phyloP scores from a whole-genome alignment of 2,113 vertebrate genomes.

The Shinisaurus crocodilurus region DNA sequence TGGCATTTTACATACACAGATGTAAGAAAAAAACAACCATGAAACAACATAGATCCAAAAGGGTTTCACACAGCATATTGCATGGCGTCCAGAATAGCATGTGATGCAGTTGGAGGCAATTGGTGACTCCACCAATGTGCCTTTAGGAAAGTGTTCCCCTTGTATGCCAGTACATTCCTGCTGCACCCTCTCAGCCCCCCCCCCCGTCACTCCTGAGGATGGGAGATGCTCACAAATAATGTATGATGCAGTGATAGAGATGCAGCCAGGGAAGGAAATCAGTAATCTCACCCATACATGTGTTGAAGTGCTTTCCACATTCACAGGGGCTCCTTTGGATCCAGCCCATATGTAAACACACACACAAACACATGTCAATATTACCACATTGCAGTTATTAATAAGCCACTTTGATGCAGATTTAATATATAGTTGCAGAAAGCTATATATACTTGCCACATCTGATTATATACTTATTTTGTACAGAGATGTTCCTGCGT shows the following conservation, averaged over 20 bases:
- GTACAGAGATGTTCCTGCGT: neutral
- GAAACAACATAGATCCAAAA: neutral
- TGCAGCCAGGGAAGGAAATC: neutral
- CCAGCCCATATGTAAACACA: neutral
- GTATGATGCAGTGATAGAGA: neutral
- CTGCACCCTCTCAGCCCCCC: neutral
- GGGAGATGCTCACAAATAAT: no score
- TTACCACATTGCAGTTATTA: neutral
- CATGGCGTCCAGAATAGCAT: neutral
- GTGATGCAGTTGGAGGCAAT: neutral
- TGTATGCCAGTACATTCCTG: neutral
- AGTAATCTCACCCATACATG: neutral
- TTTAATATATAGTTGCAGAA: neutral
- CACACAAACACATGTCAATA: no score
- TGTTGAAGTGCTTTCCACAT: neutral
- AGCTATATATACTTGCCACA: neutral
- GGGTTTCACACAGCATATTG: neutral
- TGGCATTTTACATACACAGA: neutral
- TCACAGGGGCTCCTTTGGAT: neutral
- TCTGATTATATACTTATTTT: neutral
- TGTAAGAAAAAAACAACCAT: neutral
- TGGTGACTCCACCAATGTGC: neutral
- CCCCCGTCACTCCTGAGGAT: no score
- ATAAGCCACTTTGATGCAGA: neutral
- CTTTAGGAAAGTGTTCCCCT: neutral